Percentiles rank a stretch among this genome's conserved stretches.
Evolutionary conservation across 2,113 vertebrate species (phyloP).

Genomic region (Nanorana parkeri): DNA sequence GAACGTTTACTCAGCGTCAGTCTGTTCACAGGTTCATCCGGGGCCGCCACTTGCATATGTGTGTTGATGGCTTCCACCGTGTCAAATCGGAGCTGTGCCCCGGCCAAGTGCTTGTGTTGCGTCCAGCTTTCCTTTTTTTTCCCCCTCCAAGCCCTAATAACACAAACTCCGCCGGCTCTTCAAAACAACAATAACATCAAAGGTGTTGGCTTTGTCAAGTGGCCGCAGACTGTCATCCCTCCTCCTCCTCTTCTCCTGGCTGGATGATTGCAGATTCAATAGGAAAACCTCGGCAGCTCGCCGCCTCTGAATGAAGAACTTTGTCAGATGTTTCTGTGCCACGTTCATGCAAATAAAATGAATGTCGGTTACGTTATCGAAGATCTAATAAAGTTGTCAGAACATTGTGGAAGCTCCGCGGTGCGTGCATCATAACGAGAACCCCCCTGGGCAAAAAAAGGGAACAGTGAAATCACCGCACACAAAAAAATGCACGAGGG

Average conservation of each 20-base stretch:
- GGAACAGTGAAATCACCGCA: too few relatives aligned
- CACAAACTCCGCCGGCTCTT: constrained; percentile 64
- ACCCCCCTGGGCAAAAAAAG: too few relatives aligned
- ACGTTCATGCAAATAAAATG: too few relatives aligned
- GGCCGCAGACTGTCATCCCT: constrained; percentile 65
- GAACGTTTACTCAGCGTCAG: constrained; percentile 28
- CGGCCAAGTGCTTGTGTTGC: constrained; percentile 49
- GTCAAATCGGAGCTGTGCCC: constrained; percentile 64
- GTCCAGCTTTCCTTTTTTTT: not conserved
- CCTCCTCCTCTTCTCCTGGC: constrained; percentile 66
- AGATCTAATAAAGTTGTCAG: too few relatives aligned
- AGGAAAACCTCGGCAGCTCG: too few relatives aligned
- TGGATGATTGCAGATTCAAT: constrained; percentile 43
- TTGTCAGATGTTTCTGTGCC: too few relatives aligned
- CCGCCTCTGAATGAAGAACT: too few relatives aligned
- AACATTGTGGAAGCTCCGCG: too few relatives aligned
- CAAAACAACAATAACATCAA: constrained; percentile 72
- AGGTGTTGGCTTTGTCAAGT: constrained; percentile 71
- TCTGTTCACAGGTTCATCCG: constrained; percentile 60
- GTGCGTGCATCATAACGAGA: too few relatives aligned
- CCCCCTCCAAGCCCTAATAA: constrained; percentile 41
- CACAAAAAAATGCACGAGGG: too few relatives aligned
- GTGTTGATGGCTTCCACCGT: constrained; percentile 55
- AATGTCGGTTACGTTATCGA: too few relatives aligned
- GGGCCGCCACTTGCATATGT: constrained; percentile 64